Conservation (phyloP, 2,888 invertebrate genomes). For the Heliconius ethilla region DNA sequence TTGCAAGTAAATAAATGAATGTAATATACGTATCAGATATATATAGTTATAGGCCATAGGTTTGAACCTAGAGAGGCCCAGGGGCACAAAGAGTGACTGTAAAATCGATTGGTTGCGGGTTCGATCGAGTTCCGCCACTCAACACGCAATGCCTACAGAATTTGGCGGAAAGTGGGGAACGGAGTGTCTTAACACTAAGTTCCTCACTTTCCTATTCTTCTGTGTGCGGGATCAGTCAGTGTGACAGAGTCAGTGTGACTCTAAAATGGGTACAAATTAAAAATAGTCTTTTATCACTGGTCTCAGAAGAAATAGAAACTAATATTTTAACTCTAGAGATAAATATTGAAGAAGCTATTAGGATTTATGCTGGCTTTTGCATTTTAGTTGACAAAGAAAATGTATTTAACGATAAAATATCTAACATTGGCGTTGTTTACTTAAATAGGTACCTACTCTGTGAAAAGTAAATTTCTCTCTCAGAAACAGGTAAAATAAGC, state of each 20-base stretch:
- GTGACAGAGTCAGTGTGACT: too few relatives aligned
- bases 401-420: not conserved
- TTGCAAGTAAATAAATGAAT: not conserved
- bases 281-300: not conserved
- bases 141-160: too few relatives aligned
- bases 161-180: too few relatives aligned
- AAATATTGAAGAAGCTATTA: not conserved
- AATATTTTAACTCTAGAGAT: not conserved
- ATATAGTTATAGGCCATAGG: not conserved
- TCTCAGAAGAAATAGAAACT: not conserved
- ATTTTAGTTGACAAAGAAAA: not conserved
- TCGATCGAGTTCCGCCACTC: too few relatives aligned
- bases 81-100: too few relatives aligned
- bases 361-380: not conserved
- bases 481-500: not conserved
- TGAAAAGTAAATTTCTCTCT: slow-evolving; percentile 13
- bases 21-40: not conserved
- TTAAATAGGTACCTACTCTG: not conserved
- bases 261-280: not conserved
- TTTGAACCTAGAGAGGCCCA: too few relatives aligned
- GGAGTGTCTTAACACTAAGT: too few relatives aligned
- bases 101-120: too few relatives aligned
- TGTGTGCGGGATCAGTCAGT: too few relatives aligned
- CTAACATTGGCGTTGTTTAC: not conserved
- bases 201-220: too few relatives aligned